Evolutionary conservation across 2,113 vertebrate species (phyloP).

Genomic region (Typhlomys cinereus): DNA sequence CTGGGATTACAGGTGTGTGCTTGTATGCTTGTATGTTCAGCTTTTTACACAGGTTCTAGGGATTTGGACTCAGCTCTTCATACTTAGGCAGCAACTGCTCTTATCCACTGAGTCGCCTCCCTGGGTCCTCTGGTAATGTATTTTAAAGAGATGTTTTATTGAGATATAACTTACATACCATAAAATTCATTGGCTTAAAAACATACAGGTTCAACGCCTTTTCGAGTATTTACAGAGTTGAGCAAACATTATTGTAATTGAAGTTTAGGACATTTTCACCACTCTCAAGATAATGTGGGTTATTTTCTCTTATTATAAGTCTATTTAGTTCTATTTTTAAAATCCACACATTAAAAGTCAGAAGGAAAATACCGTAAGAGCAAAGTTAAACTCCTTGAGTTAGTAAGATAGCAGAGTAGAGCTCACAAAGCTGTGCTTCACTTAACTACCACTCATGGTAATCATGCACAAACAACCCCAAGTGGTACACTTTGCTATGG

Average conservation of each 20-base stretch:
- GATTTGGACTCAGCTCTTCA: too few relatives aligned
- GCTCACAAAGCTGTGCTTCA: not conserved
- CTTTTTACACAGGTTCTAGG: too few relatives aligned
- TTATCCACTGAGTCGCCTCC: too few relatives aligned
- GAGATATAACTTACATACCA: not conserved
- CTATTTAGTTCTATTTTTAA: not conserved
- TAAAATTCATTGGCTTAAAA: slow-evolving; percentile 5
- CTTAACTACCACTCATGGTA: not conserved
- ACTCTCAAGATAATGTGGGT: not conserved
- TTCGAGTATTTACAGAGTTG: slow-evolving; percentile 13
- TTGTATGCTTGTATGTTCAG: not conserved
- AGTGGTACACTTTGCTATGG: not conserved
- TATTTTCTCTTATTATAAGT: slow-evolving; percentile 45
- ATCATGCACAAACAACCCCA: not conserved
- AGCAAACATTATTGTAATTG: not conserved
- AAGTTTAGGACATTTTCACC: not conserved
- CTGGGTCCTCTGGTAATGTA: not conserved
- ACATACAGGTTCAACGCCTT: not conserved
- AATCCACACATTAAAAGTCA: slow-evolving; percentile 27
- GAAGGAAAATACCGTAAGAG: not conserved
- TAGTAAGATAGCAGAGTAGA: not conserved
- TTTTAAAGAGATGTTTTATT: slow-evolving; percentile 16
- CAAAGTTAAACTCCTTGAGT: not conserved
- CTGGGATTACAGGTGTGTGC: too few relatives aligned
- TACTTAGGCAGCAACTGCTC: too few relatives aligned